Evolutionary conservation across 2,888 invertebrate genomes (phyloP).

Genomic region (Brachycybe producta): DNA sequence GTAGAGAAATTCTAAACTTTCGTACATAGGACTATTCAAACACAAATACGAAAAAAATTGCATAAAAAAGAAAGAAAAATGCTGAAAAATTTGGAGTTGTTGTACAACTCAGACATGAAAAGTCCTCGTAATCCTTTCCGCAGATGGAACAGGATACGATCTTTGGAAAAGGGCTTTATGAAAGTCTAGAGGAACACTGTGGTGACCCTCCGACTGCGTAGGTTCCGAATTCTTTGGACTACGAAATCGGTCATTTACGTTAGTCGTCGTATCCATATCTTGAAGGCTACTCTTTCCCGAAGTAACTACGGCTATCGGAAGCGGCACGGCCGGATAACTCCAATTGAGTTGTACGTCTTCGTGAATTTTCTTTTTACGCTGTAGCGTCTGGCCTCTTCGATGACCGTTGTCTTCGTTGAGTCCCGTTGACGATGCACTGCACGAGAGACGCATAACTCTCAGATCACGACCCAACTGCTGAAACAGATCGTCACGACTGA

Average conservation of each 20-base stretch:
- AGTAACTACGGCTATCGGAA: constrained; percentile 19
- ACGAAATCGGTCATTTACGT: constrained; percentile 3
- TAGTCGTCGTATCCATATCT: constrained; percentile 9
- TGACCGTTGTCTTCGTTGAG: not conserved
- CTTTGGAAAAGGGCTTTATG: constrained; percentile 18
- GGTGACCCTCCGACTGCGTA: constrained; percentile 2
- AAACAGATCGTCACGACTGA: constrained; percentile 10
- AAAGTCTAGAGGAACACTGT: constrained; percentile 6
- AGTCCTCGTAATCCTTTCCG: constrained; percentile 15
- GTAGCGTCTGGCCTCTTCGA: not conserved
- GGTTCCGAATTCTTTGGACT: constrained; percentile 4
- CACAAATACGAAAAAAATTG: too few species aligned
- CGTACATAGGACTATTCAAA: too few species aligned
- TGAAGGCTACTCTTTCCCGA: constrained; percentile 19
- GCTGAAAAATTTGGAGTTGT: too few species aligned
- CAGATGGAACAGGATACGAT: constrained; percentile 15
- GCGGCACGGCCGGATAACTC: constrained; percentile 19
- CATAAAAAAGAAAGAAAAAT: too few species aligned
- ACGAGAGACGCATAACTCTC: not conserved
- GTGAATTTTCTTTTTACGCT: not conserved
- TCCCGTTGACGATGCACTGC: not conserved
- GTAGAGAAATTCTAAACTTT: too few species aligned
- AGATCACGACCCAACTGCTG: constrained; percentile 10
- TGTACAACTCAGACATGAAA: constrained; percentile 18
- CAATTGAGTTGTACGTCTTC: constrained; percentile 17